Base-by-base conservation (phyloP, 1,140 invertebrate species). In the Zaprionus inermis region DNA sequence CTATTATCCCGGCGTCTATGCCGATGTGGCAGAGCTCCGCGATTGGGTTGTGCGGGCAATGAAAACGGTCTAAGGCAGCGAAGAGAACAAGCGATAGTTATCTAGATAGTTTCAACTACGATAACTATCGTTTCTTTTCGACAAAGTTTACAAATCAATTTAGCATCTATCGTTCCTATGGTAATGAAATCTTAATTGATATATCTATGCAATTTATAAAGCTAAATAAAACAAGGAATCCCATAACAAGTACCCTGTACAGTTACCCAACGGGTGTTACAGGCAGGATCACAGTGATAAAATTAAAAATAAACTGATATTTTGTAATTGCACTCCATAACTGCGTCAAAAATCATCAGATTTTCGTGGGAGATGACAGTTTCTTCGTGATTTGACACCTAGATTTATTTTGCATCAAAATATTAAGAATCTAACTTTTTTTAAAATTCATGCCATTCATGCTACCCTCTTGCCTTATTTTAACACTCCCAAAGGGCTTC, bases 1-100 rank as follows among this genome's bases (percentile, higher is more conserved):
- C 60, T 12, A 58, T 1, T 67, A 85, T 73, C 63, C 79, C 32
- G 68, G 83, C 14, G 73, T 88, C 32, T 89, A 51, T 22, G 72
- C 76, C 44, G 52, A 82, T 41, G 70, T 88, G 36, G 76, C 83
- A 0, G 64, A 68, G 5, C 66, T 88, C 5, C 18, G 76, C 5
- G 9, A 22, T 38, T 88, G 84, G 83, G 41, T 69, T 5, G 14
- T 3, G 7, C 3, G 41, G 20, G 58, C 58, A n/a, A 18, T 56
- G 24, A 52, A 58, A 20, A 51, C 41, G 3, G 16, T 55, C 30
- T 30, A 49, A 18, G 20, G 44, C 3, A 22, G 18, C n/a, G 11
- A 12, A 46, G 41, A 38, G n/a, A 28, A 28, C 6, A 38, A 38
- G 36, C 38, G 38, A 44, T 44, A 16, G 7, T 44, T 9, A 32